Percentiles rank a stretch among this genome's conserved stretches.
These are phyloP conservation scores for Corbicula japonica DNA, from an alignment of 2,888 invertebrate genomes.

Conservation along the genomic window DNA sequence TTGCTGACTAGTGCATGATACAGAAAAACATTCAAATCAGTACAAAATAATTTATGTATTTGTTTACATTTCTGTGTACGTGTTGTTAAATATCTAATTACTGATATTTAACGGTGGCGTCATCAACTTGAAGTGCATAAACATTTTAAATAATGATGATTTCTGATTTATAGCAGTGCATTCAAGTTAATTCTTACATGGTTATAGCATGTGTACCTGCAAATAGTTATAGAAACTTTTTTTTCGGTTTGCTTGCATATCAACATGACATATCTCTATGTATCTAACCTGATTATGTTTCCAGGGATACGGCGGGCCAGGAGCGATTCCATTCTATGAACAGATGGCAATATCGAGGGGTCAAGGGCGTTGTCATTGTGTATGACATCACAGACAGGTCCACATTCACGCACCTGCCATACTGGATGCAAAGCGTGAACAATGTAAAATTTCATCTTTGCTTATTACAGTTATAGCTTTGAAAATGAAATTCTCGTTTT, in stretches of 20 bases:
- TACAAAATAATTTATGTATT: no score
- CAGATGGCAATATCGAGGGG: constrained; percentile 95
- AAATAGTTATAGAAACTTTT: background rate
- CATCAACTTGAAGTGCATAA: no score
- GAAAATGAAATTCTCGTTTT: no score
- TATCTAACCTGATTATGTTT: constrained; percentile 2
- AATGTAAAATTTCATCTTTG: no score
- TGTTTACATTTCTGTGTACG: no score
- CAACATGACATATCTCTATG: background rate
- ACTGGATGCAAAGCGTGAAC: constrained; percentile 96
- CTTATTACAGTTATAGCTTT: no score
- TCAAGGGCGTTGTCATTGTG: constrained; percentile 95
- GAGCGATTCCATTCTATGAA: constrained; percentile 93
- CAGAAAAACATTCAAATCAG: no score
- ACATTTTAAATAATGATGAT: background rate
- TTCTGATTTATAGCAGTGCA: background rate
- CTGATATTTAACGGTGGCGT: no score
- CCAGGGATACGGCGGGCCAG: constrained; percentile 95
- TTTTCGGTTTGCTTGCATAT: background rate
- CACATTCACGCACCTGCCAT: constrained; percentile 95
- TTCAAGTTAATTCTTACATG: no score
- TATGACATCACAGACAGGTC: constrained; percentile 96
- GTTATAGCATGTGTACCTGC: background rate
- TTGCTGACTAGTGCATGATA: no score
- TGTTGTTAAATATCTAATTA: no score